phyloP scores from a whole-genome alignment of 2,888 invertebrate species.

The Netelia virgata region DNA sequence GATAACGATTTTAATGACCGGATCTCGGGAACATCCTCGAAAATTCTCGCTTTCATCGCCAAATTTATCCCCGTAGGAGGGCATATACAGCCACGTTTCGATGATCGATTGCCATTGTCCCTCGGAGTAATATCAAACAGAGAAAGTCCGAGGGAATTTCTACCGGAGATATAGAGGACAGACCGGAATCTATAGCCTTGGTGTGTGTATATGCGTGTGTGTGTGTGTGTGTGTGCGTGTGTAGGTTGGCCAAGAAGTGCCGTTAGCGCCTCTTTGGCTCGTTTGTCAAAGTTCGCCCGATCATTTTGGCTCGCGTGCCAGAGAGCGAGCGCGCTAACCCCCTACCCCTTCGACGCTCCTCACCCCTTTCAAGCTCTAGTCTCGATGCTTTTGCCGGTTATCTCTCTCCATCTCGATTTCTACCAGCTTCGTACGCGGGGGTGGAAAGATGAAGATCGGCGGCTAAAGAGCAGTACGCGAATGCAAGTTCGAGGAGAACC shows the following conservation, averaged over 20 bases:
- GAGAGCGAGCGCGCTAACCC: slow-evolving; percentile 27
- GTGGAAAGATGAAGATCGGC: slow-evolving; percentile 52
- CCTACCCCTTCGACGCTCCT: neutral
- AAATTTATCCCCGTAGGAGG: neutral
- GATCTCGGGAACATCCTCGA: neutral
- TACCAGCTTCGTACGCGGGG: slow-evolving; percentile 8
- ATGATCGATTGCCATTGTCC: slow-evolving; percentile 58
- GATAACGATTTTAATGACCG: slow-evolving; percentile 12
- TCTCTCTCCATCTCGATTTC: slow-evolving; percentile 17
- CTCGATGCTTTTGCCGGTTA: slow-evolving; percentile 37
- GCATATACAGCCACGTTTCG: slow-evolving; percentile 9
- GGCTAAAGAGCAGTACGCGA: slow-evolving; percentile 40
- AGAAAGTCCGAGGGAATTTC: slow-evolving; percentile 40
- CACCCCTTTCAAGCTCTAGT: slow-evolving; percentile 17
- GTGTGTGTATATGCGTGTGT: neutral
- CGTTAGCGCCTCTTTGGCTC: slow-evolving; percentile 64
- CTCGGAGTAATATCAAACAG: slow-evolving; percentile 46
- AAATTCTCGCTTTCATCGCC: slow-evolving; percentile 31
- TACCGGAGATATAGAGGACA: slow-evolving; percentile 26
- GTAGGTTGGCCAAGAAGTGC: slow-evolving; percentile 33
- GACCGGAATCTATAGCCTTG: slow-evolving; percentile 15
- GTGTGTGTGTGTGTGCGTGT: neutral
- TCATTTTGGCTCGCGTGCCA: slow-evolving; percentile 71
- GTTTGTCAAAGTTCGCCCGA: slow-evolving; percentile 72
- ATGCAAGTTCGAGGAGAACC: slow-evolving; percentile 31